phyloP scores from a whole-genome alignment of 2,113 vertebrate species.

The Eulemur rufifrons region DNA sequence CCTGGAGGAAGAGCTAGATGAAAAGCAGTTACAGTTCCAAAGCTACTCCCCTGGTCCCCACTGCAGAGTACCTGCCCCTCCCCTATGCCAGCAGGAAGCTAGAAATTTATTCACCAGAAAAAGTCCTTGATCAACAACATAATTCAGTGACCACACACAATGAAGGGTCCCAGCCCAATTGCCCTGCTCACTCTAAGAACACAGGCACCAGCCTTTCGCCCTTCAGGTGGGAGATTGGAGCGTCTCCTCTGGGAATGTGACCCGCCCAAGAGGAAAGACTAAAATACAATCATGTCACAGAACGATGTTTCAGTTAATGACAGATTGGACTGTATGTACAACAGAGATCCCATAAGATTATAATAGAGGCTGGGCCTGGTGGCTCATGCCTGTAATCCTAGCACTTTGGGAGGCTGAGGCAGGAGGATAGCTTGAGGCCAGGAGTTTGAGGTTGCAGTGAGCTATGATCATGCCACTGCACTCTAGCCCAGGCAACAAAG shows the following conservation, averaged over 20 bases:
- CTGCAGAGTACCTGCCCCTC: not conserved
- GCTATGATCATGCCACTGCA: too few species aligned
- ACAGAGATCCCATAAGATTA: not conserved
- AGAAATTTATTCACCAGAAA: not conserved
- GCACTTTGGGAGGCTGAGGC: too few species aligned
- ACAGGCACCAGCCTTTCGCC: not conserved
- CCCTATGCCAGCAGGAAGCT: not conserved
- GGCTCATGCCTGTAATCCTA: too few species aligned
- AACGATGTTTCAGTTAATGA: not conserved
- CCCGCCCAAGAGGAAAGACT: not conserved
- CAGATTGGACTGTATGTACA: not conserved
- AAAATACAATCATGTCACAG: not conserved
- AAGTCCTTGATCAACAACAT: not conserved
- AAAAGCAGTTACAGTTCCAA: not conserved
- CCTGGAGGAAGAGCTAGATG: not conserved
- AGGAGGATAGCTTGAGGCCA: too few species aligned
- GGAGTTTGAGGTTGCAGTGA: too few species aligned
- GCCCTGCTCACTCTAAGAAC: not conserved
- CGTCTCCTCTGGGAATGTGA: not conserved
- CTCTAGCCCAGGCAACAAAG: too few species aligned
- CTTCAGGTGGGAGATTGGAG: not conserved
- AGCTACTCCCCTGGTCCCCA: not conserved
- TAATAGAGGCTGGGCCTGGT: not conserved
- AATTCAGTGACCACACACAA: not conserved
- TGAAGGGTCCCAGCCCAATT: not conserved